Conservation (phyloP, 2,797 vertebrate genomes). For the Triplophysa yarkandensis region DNA sequence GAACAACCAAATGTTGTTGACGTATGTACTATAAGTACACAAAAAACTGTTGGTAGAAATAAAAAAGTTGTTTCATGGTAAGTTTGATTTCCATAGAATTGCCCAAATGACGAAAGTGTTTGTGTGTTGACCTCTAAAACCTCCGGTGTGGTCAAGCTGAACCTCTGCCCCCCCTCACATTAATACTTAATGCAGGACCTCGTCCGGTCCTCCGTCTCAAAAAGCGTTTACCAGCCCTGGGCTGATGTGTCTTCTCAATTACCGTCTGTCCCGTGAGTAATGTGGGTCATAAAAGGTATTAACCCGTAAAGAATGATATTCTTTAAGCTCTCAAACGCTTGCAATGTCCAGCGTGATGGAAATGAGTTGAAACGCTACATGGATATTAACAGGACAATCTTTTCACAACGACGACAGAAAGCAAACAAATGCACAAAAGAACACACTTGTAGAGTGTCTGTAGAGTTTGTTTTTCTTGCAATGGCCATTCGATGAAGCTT, state of each 20-base stretch:
- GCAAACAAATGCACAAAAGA: neutral
- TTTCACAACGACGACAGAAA: neutral
- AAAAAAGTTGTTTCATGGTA: too few relatives aligned
- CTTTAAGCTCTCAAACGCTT: neutral
- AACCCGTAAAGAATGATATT: neutral
- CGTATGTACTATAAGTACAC: too few relatives aligned
- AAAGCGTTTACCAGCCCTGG: neutral
- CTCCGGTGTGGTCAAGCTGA: slow-evolving; percentile 3
- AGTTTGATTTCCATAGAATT: too few relatives aligned
- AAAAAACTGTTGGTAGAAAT: too few relatives aligned
- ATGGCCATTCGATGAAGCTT: neutral
- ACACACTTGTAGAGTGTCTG: neutral
- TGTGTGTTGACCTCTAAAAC: slow-evolving; percentile 38
- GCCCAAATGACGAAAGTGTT: too few relatives aligned
- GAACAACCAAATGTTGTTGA: too few relatives aligned
- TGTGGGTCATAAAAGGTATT: neutral
- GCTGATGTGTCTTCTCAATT: slow-evolving; percentile 19
- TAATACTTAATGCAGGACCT: slow-evolving; percentile 52
- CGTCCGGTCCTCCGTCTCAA: slow-evolving; percentile 35
- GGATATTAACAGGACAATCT: neutral
- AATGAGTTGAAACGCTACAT: neutral
- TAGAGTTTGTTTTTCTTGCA: neutral
- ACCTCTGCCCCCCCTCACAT: slow-evolving; percentile 30
- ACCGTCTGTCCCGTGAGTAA: neutral
- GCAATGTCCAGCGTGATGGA: neutral